phyloP scores from a whole-genome alignment of 1,140 invertebrate genomes.

The Riptortus pedestris region DNA sequence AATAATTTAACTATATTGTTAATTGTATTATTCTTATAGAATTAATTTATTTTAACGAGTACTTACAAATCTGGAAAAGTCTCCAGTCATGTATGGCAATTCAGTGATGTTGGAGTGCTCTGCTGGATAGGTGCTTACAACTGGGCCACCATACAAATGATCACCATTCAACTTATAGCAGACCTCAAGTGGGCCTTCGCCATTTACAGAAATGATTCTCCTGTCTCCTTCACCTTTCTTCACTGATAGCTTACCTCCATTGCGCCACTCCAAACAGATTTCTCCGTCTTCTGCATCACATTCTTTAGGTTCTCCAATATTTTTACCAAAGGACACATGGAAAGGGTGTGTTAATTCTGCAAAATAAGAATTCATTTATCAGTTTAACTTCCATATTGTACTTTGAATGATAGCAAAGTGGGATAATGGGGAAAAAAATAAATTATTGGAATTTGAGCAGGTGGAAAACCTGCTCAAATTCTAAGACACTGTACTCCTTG shows the following conservation, averaged over 20 bases:
- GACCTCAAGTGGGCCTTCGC: neutral
- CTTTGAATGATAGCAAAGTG: no score
- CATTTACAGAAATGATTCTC: neutral
- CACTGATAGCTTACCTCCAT: neutral
- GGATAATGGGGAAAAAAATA: no score
- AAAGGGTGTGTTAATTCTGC: constrained; percentile 1
- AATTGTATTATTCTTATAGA: no score
- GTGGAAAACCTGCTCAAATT: no score
- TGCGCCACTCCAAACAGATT: neutral
- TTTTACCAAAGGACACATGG: neutral
- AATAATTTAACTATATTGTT: no score
- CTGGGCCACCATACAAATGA: constrained; percentile 7
- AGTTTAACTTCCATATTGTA: no score
- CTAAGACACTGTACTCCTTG: no score
- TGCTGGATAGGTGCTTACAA: neutral
- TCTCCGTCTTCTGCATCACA: constrained; percentile 1
- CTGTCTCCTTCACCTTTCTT: neutral
- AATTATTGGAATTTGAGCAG: no score
- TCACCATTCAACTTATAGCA: neutral
- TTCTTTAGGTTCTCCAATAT: constrained; percentile 7
- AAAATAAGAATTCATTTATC: no score
- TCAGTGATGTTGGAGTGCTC: neutral
- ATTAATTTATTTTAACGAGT: neutral
- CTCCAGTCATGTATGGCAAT: neutral
- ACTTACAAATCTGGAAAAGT: neutral